Evolutionary conservation across 2,888 invertebrate genomes (phyloP), one percentile per base, ranked within the genome.

Genomic region (Marasmarcha lunaedactyla): DNA sequence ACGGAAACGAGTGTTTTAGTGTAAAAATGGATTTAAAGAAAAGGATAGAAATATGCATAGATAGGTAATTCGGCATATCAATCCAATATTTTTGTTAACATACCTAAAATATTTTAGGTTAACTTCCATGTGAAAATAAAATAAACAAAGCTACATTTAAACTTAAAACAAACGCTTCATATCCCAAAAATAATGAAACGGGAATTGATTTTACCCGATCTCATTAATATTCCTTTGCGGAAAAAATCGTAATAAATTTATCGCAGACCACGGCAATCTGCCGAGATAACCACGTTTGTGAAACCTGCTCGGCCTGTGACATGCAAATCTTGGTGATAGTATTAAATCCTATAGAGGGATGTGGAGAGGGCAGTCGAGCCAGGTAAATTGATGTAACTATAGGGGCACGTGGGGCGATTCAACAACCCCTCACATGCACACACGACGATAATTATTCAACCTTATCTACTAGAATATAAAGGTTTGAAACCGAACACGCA

Each of bases 301-400:
- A 9, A 3, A 30, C 51, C 53, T 54, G 49, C 54, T 52, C 49
- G 55, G 60, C 70, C 78, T 81, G 69, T 83, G 81, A 71, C 74
- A 83, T 81, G 81, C 81, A 83, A 83, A 83, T 83, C 73, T 71
- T 71, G 64, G 62, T 78, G 72, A 81, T 83, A 66, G 63, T 70
- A 78, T 83, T 79, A 81, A 79, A 78, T 73, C 71, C 63, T 63
- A 68, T 63, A 66, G 67, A 57, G 66, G 64, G 63, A 61, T 63
- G 66, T 63, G 55, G 59, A 20, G 20, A 20, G 20, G 20, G 20
- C 20, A 20, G 20, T 20, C 20, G 20, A 20, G 51, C 46, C 48
- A 41, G 45, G 57, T 59, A 65, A 69, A 69, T 71, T 70, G 67
- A 67, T 77, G 78, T 78, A 78, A 77, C 68, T 61, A 68, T 52